A percentile compares a stretch with the other conserved stretches of the same genome.
Evolutionary conservation across 2,888 invertebrate species (phyloP).

Genomic region (Spatulosminthurus flaviceps): DNA sequence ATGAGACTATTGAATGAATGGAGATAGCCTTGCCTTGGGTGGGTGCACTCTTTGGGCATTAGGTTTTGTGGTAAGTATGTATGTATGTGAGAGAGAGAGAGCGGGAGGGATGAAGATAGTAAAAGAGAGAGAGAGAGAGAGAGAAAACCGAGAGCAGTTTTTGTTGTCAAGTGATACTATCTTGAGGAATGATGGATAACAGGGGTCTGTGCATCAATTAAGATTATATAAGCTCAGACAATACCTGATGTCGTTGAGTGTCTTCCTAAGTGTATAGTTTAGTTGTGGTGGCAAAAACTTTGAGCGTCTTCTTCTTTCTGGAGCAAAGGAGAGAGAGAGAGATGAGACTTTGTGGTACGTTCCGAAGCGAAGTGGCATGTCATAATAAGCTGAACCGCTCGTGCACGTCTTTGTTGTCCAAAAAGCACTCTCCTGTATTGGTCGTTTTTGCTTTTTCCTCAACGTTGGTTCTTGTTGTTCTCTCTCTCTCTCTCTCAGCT

Average conservation of each 20-base stretch:
- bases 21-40: slow-evolving; percentile 19
- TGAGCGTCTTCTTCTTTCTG: neutral
- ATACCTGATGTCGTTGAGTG: slow-evolving; percentile 54
- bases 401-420: slow-evolving; percentile 55
- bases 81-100: neutral
- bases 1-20: slow-evolving; percentile 41
- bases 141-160: slow-evolving; percentile 41
- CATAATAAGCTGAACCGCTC: slow-evolving; percentile 53
- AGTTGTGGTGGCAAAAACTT: neutral
- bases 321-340: slow-evolving; percentile 12
- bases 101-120: slow-evolving; percentile 4
- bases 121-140: slow-evolving; percentile 19
- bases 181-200: slow-evolving; percentile 60
- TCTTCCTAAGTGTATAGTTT: slow-evolving; percentile 40
- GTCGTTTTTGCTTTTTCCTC: slow-evolving; percentile 50
- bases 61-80: neutral
- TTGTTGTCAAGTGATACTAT: slow-evolving; percentile 58
- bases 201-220: slow-evolving; percentile 59
- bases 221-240: slow-evolving; percentile 59
- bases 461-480: neutral
- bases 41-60: neutral
- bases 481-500: slow-evolving; percentile 9
- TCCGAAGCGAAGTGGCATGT: slow-evolving; percentile 37
- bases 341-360: slow-evolving; percentile 40
- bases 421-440: slow-evolving; percentile 60